Evolutionary conservation across 2,888 invertebrate genomes (phyloP), one percentile per base, ranked within the genome.

Genomic region (Macaria liturata): DNA sequence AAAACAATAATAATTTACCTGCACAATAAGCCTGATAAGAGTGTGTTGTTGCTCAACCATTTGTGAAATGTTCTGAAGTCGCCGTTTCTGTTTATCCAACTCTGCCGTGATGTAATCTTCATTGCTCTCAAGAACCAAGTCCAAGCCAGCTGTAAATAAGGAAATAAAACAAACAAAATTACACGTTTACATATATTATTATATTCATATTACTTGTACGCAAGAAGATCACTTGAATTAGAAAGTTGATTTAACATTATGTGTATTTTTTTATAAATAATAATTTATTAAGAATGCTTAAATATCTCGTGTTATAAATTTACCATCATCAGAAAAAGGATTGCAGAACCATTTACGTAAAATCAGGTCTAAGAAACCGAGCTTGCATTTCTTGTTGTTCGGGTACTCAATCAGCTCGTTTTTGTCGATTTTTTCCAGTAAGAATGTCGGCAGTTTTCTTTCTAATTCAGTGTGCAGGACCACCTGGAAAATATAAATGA

Each of bases 401-500:
- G 97, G 97, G 77, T 96, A 97, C 77, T 96, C 96, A 61, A 96
- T 95, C 6, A 96, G 79, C 81, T 96, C 96, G 70, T 93, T 93
- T 83, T 96, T 96, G 78, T 97, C 96, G 9, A 97, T 95, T 70
- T 94, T 94, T 67, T 95, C 95, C 57, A 97, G 81, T 55, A 97
- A 88, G 68, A 95, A 94, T 54, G 94, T 93, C 0, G 98, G 98
- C 49, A 98, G 82, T 85, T 97, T 97, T 31, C 96, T 90, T 83
- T 98, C 98, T 61, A 98, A 81, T 78, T 97, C 97, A 0, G 97
- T 97, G 74, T 98, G 97, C 7, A 97, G 86, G 1, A 97, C 96
- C 46, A 98, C 98, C 97, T 97, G 69, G 3, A 82, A 75, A 20
- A 20, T 20, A 20, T 20, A 20, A 20, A 1, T 20, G 2, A 20